Evolutionary conservation across 2,113 vertebrate genomes (phyloP).

Genomic region (Brachyhypopomus occidentalis): DNA sequence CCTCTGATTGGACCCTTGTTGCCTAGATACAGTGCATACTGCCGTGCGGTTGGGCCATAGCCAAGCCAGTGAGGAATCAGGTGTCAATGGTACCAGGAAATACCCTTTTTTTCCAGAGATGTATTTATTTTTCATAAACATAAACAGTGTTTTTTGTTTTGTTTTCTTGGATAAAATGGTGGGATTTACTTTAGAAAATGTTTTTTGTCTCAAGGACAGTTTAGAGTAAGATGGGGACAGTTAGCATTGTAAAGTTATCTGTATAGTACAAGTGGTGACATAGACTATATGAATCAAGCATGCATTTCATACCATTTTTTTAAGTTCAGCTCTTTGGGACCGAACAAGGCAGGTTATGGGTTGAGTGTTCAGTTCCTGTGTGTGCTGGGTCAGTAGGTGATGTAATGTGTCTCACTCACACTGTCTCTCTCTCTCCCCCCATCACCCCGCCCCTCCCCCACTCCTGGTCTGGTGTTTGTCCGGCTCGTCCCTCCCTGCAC

Average conservation of each 20-base stretch:
- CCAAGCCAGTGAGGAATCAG: conserved; percentile 87
- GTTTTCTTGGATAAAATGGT: conserved; percentile 6
- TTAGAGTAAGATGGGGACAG: conserved; percentile 26
- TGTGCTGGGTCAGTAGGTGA: conserved; percentile 47
- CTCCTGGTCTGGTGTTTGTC: conserved; percentile 16
- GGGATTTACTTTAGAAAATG: conserved; percentile 13
- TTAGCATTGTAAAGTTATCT: conserved; percentile 21
- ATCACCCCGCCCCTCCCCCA: conserved; percentile 44
- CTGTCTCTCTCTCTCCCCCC: conserved; percentile 55
- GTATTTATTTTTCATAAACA: conserved; percentile 60
- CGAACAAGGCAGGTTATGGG: conserved; percentile 1
- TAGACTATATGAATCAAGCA: conserved; percentile 40
- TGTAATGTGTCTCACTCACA: conserved; percentile 60
- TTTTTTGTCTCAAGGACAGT: conserved; percentile 6
- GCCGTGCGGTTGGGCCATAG: conserved; percentile 88
- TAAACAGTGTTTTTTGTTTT: conserved; percentile 21
- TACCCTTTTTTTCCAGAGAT: conserved; percentile 75
- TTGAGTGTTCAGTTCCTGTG: conserved; percentile 11
- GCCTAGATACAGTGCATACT: conserved; percentile 93
- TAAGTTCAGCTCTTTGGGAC: conserved; percentile 17
- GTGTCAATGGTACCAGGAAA: conserved; percentile 95
- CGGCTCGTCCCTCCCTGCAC: conserved; percentile 71
- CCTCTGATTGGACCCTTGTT: conserved; percentile 93
- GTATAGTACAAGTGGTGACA: conserved; percentile 5
- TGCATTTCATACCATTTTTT: conserved; percentile 27